These are phyloP conservation scores for Silurus aristotelis DNA, from an alignment of 2,797 vertebrate species.

Conservation along the genomic window DNA sequence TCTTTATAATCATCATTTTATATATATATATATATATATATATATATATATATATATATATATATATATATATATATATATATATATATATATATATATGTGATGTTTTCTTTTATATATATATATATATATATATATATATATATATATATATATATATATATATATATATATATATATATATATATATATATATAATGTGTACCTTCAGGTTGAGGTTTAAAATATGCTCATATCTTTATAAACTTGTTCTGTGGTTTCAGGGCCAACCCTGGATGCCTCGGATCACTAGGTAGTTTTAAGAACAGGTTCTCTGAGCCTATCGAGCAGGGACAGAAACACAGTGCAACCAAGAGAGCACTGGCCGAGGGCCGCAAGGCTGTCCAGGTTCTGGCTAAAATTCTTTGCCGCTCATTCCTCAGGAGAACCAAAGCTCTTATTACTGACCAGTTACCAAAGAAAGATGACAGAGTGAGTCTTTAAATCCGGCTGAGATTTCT, in stretches of 20 bases:
- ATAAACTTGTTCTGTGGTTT: conserved; percentile 33
- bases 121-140: too few relatives aligned
- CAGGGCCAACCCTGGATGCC: conserved; percentile 90
- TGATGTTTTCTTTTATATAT: too few relatives aligned
- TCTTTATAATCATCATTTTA: neutral
- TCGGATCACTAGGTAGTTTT: conserved; percentile 81
- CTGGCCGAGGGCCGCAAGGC: conserved; percentile 87
- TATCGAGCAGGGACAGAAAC: conserved; percentile 89
- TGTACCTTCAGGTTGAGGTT: neutral
- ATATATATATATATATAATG: neutral
- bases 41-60: too few relatives aligned
- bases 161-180: too few relatives aligned
- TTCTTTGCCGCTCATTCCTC: conserved; percentile 84
- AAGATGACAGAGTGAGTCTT: conserved; percentile 87
- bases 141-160: too few relatives aligned
- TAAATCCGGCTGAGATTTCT: neutral
- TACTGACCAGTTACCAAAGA: conserved; percentile 86
- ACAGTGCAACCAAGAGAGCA: conserved; percentile 88
- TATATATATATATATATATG: too few relatives aligned
- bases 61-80: too few relatives aligned
- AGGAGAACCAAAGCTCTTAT: conserved; percentile 91
- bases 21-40: too few relatives aligned
- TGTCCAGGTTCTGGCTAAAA: conserved; percentile 77
- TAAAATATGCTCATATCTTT: neutral
- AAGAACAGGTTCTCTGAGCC: conserved; percentile 87